Base-by-base conservation (phyloP, 1,140 invertebrate genomes). In the Leptonema lineaticorne region DNA sequence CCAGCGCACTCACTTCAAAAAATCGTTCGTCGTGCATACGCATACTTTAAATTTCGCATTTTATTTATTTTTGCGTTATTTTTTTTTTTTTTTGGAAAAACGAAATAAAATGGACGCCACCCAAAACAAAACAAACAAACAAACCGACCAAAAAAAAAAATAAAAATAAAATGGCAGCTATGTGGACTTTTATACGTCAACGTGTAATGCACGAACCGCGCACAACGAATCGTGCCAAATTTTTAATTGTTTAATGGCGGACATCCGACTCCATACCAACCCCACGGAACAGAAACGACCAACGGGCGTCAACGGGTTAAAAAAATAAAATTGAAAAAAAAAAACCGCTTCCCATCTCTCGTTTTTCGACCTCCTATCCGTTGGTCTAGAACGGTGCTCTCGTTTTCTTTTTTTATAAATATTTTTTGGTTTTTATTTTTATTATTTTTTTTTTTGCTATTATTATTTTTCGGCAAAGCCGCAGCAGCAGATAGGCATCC, bases 201-300 rank as follows among this genome's bases (percentile, higher is more conserved):
- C 59, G 62, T 66, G 33, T 63, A 63, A 57, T 66, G 64, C 41
- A 37, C 37, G 30, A n/a, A 8, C 45, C 2, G 62, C 37, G 37
- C 24, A 41, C 37, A 27, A 22, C 60, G 60, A 27, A 18, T 46
- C 46, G 56, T 69, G 67, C 67, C 67, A 69, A 69, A 56, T 69
- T 69, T 69, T 69, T 69, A 69, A 69, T 69, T 69, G 53, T 69
- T 69, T 63, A 69, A 69, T 63, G 67, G 59, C 37, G 45, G 22
- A 37, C 64, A 26, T 41, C 50, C 50, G 64, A n/a, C n/a, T n/a
- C n/a, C n/a, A n/a, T n/a, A n/a, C n/a, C n/a, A n/a, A n/a, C n/a
- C n/a, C n/a, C n/a, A n/a, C n/a, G n/a, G n/a, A n/a, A n/a, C n/a
- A n/a, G n/a, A n/a, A n/a, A n/a, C n/a, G n/a, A n/a, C 41, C 60